These are phyloP conservation scores for Tachuris rubrigastra DNA, from an alignment of 2,113 vertebrate genomes.

Conservation along the genomic window DNA sequence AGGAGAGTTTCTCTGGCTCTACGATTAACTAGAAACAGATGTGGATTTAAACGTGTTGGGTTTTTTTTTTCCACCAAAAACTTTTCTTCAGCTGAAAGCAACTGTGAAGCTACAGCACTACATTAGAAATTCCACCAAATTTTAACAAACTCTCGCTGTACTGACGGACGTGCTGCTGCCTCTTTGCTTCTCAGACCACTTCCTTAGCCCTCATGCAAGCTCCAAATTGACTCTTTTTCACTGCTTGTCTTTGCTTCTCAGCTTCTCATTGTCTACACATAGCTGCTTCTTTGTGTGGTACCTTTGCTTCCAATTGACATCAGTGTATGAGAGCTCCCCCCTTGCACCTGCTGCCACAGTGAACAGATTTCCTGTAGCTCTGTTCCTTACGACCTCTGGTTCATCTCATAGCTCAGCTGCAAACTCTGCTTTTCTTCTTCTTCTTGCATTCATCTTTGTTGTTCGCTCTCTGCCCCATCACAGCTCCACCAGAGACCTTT, in stretches of 20 bases:
- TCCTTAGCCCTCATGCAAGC: background rate
- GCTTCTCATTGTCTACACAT: background rate
- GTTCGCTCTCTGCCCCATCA: background rate
- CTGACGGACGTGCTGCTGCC: background rate
- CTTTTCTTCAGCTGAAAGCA: background rate
- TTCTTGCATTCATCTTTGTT: conserved; percentile 30
- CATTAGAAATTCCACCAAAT: conserved; percentile 6
- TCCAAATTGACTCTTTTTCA: background rate
- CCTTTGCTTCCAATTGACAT: background rate
- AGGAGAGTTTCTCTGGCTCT: background rate
- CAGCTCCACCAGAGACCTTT: background rate
- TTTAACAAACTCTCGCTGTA: background rate
- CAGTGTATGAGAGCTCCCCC: background rate
- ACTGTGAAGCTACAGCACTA: background rate
- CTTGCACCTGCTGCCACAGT: conserved; percentile 34
- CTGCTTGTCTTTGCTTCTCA: background rate
- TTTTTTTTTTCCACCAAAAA: background rate
- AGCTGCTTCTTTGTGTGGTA: conserved; percentile 23
- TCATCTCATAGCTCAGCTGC: conserved; percentile 6
- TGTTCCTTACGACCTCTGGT: background rate
- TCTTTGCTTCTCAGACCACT: background rate
- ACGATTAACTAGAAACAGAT: background rate
- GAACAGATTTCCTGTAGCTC: conserved; percentile 49
- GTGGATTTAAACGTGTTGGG: background rate
- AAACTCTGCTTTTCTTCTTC: conserved; percentile 7